Base-by-base conservation (phyloP, 2,888 invertebrate species). In the Rotaria magnacalcarata region DNA sequence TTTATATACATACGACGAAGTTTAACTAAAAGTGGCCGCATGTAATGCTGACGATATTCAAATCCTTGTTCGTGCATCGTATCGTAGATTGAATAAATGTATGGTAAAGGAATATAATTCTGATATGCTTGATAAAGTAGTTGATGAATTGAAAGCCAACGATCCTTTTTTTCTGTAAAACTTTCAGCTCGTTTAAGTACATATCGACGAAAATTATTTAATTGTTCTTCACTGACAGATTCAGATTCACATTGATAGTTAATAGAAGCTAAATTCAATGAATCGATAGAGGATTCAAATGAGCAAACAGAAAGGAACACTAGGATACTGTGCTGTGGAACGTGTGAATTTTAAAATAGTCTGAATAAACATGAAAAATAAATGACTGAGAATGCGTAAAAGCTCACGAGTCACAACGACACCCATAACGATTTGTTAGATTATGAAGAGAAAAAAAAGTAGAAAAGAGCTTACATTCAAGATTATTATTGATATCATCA, bases 71-170 rank as follows among this genome's bases (percentile, higher is more conserved):
- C 19, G 3, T 2, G 67, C 67, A 67, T 67, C 19, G 5, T 19
- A 67, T 67, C 67, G 16, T 67, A 67, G 4, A 34, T 67, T 67
- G 67, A 16, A 67, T 67, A 67, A 19, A 67, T 67, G 19, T 67
- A 67, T 34, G 67, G 34, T 34, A 67, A 27, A 14, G 67, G 67
- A 34, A 67, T 16, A 34, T 34, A 19, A 67, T 34, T 67, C 34
- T 67, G 67, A 67, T 67, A 67, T 19, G 67, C 34, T 34, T 67
- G 67, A 34, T 67, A 41, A 19, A 67, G 34, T 67, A 67, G 19
- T 67, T 67, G 67, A 67, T 67, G 67, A 19, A 67, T 34, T 14
- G 67, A 34, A 67, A 67, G 67, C 67, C 67, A 67, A 19, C 67
- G 67, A 67, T 67, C 34, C 24, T 67, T 67, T 7, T 67, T 67